These are phyloP conservation scores for Melikaiella ostensackeni DNA, from an alignment of 2,888 invertebrate genomes.

Conservation along the genomic window DNA sequence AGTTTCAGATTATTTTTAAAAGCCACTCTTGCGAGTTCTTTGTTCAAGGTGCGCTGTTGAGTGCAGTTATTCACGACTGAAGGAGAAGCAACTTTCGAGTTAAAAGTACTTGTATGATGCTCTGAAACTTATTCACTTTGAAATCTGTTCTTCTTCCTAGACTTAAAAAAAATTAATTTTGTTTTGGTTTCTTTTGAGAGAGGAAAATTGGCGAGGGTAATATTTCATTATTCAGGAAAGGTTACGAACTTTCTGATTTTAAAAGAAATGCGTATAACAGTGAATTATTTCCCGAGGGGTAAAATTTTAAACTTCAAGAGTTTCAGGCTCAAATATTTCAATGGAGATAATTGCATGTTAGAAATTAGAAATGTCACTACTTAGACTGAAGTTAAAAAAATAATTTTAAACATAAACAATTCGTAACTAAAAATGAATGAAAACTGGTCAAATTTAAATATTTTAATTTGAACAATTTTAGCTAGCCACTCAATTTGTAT, in stretches of 20 bases:
- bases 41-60: slow-evolving; percentile 35
- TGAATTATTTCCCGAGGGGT: too few relatives aligned
- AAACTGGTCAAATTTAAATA: not conserved
- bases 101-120: slow-evolving; percentile 37
- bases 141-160: slow-evolving; percentile 34
- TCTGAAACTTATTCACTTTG: slow-evolving; percentile 36
- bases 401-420: not conserved
- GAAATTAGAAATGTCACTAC: too few relatives aligned
- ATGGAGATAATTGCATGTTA: too few relatives aligned
- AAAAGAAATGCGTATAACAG: not conserved
- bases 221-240: not conserved
- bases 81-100: slow-evolving; percentile 29
- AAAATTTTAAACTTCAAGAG: too few relatives aligned
- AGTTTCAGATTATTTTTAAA: slow-evolving; percentile 38
- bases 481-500: not conserved
- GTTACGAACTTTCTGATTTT: not conserved
- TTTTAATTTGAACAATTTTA: not conserved
- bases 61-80: slow-evolving; percentile 37
- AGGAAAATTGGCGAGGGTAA: not conserved
- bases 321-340: too few relatives aligned
- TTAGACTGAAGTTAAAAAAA: too few relatives aligned
- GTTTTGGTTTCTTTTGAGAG: slow-evolving; percentile 19
- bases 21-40: slow-evolving; percentile 29
- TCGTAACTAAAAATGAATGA: too few relatives aligned
- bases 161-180: slow-evolving; percentile 29